phyloP scores from a whole-genome alignment of 2,113 vertebrate species.

The Pelecanoides urinatrix region DNA sequence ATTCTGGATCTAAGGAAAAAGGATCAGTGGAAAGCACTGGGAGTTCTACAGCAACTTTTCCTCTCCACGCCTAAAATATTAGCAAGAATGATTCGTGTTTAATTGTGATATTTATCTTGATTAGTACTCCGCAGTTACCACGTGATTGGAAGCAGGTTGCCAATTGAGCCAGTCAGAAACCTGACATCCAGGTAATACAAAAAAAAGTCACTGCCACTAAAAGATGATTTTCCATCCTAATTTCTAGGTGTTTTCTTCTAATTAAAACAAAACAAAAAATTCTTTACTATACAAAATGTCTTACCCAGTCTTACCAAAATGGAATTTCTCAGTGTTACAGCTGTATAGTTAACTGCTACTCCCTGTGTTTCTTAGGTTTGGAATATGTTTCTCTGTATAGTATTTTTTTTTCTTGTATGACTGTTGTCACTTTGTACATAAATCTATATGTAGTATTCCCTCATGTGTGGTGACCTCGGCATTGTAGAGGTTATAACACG shows the following conservation, averaged over 20 bases:
- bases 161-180: background rate
- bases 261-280: background rate
- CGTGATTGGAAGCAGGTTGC: conserved; percentile 10
- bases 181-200: conserved; percentile 1
- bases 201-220: conserved; percentile 60
- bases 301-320: background rate
- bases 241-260: conserved; percentile 10
- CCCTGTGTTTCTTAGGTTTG: background rate
- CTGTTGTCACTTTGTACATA: background rate
- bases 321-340: background rate
- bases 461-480: background rate
- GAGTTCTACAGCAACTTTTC: conserved; percentile 75
- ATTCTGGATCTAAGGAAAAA: conserved; percentile 87
- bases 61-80: conserved; percentile 66
- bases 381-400: conserved; percentile 45
- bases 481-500: background rate
- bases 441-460: background rate
- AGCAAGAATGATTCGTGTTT: background rate
- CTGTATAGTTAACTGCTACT: background rate
- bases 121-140: background rate
- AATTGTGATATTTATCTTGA: conserved; percentile 41
- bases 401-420: background rate
- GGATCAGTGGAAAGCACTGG: conserved; percentile 87
- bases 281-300: background rate
- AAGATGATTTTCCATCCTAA: background rate